Evolutionary conservation across 1,140 invertebrate genomes (phyloP).

Genomic region (Drosophila willistoni): DNA sequence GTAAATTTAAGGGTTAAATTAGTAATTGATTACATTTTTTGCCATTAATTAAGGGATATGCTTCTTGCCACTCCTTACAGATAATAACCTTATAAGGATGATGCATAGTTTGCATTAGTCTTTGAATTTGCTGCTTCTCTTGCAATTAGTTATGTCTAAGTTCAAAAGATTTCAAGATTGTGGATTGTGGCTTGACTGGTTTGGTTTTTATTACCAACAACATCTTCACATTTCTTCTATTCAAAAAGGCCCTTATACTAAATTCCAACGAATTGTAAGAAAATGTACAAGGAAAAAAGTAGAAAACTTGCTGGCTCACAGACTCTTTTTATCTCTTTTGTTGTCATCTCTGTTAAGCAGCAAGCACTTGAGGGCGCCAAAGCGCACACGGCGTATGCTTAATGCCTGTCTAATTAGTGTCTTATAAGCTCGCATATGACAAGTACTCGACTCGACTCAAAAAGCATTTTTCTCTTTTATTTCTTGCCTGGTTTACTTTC

Average conservation of each 20-base stretch:
- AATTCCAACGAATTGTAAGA: neutral
- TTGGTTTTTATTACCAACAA: neutral
- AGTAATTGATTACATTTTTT: too few relatives aligned
- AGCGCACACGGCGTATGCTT: slow-evolving; percentile 38
- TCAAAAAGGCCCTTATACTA: slow-evolving; percentile 2
- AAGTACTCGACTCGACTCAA: slow-evolving; percentile 54
- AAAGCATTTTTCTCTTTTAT: slow-evolving; percentile 49
- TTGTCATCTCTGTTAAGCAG: slow-evolving; percentile 7
- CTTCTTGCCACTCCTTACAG: too few relatives aligned
- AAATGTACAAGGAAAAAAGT: neutral
- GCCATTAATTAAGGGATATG: too few relatives aligned
- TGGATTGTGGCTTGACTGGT: neutral
- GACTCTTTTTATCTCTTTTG: slow-evolving; percentile 19
- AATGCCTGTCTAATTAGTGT: slow-evolving; percentile 66
- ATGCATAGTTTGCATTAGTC: neutral
- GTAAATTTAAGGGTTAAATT: too few relatives aligned
- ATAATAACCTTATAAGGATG: too few relatives aligned
- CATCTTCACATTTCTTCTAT: neutral
- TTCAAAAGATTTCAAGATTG: neutral
- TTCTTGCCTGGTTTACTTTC: slow-evolving; percentile 64
- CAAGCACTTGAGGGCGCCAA: slow-evolving; percentile 28
- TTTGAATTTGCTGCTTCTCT: neutral
- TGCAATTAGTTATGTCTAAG: neutral
- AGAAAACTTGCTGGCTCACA: slow-evolving; percentile 11
- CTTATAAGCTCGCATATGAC: slow-evolving; percentile 48